phyloP scores from a whole-genome alignment of 64 coral and sea anemone species.

The Astreopora myriophthalma region DNA sequence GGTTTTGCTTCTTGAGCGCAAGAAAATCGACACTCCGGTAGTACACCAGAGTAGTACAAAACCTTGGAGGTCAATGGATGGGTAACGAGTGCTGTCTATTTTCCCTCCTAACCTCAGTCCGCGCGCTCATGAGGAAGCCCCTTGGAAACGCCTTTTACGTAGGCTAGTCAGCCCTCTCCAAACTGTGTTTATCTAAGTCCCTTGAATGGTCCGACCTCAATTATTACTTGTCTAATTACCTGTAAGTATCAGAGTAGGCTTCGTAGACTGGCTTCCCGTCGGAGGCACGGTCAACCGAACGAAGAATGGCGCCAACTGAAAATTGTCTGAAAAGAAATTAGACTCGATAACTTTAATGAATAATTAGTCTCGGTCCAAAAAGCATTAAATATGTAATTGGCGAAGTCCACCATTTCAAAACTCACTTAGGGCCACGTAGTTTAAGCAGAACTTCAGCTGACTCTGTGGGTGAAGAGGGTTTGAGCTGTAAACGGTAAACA shows the following conservation, averaged over 20 bases:
- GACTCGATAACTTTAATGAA: background rate
- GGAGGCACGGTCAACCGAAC: slow-evolving; percentile 57
- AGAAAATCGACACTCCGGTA: too few relatives aligned
- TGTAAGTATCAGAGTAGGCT: slow-evolving; percentile 85
- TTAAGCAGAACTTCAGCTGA: slow-evolving; percentile 86
- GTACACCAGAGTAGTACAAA: too few relatives aligned
- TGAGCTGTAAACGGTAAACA: slow-evolving; percentile 77
- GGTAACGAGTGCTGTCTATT: too few relatives aligned
- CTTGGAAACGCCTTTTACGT: too few relatives aligned
- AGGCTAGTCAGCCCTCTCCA: too few relatives aligned
- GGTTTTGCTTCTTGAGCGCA: too few relatives aligned
- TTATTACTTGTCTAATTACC: slow-evolving; percentile 38
- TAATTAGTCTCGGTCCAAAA: background rate
- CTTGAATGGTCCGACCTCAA: too few relatives aligned
- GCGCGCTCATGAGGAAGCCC: too few relatives aligned
- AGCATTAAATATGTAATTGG: background rate
- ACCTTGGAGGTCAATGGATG: too few relatives aligned
- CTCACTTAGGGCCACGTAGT: slow-evolving; percentile 88
- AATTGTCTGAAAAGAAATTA: slow-evolving; percentile 67
- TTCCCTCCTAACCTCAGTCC: too few relatives aligned
- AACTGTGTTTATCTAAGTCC: too few relatives aligned
- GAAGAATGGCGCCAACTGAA: slow-evolving; percentile 83
- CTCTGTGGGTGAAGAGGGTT: slow-evolving; percentile 51
- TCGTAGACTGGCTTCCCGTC: slow-evolving; percentile 82
- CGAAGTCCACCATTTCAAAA: background rate